These are phyloP conservation scores for Notolepis coatsorum DNA, from an alignment of 2,797 vertebrate genomes.

Conservation along the genomic window DNA sequence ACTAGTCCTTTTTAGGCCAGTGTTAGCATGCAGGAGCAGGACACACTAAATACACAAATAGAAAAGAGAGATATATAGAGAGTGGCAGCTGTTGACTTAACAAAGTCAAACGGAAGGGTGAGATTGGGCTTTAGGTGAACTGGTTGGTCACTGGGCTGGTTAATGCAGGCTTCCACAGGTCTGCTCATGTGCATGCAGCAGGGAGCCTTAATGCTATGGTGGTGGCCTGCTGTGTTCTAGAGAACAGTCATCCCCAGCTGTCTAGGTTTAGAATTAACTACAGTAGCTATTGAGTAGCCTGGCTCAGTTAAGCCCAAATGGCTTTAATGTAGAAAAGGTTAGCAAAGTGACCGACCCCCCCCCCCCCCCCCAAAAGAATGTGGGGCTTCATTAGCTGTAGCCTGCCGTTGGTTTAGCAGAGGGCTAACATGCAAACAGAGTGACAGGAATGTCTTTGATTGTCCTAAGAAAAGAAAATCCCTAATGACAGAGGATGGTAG, in stretches of 20 bases:
- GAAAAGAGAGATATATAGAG: not conserved
- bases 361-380: too few relatives aligned
- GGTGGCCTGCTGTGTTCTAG: constrained; percentile 1
- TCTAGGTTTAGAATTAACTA: constrained; percentile 16
- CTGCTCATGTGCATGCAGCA: constrained; percentile 14
- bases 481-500: constrained; percentile 1
- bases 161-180: constrained; percentile 39
- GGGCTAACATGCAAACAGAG: not conserved
- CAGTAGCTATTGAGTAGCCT: not conserved
- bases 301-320: not conserved
- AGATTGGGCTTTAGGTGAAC: constrained; percentile 43
- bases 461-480: not conserved
- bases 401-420: not conserved
- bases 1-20: constrained; percentile 24
- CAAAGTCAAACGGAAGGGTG: constrained; percentile 41
- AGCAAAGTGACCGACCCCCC: not conserved
- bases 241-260: not conserved
- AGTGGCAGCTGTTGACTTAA: constrained; percentile 40
- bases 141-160: constrained; percentile 3
- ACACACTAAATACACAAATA: constrained; percentile 43
- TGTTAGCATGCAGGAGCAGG: constrained; percentile 31
- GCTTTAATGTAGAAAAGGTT: not conserved
- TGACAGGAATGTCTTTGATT: not conserved
- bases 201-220: constrained; percentile 8
- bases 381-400: not conserved